Evolutionary conservation across 1,140 invertebrate species (phyloP), one percentile per base, ranked within the genome.

Genomic region (Tenebrio molitor): DNA sequence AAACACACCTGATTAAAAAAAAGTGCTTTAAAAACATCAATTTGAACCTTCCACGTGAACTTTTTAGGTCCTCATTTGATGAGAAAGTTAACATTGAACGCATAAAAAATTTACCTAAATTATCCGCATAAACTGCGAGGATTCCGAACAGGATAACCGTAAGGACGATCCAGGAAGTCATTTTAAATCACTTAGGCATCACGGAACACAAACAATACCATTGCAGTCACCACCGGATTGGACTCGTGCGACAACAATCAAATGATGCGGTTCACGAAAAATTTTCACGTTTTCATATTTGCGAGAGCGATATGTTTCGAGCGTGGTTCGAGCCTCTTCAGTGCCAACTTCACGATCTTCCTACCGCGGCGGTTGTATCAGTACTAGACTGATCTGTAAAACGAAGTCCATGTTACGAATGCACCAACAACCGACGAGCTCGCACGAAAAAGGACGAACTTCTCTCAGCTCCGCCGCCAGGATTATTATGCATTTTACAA

Each of bases 111-210:
- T 68, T 73, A 73, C 71, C 71, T 73, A 73, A 73, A 73, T 73
- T 73, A 68, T 73, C 71, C 36, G 71, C 71, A 68, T 67, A 39
- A 68, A 46, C 63, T 25, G 34, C 44, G 36, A 73, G 25, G 23
- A 46, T 46, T 50, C 69, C 64, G 29, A 25, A 39, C 29, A 73
- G 65, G 64, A 68, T 44, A 39, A 68, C 41, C 64, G 71, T 42
- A 41, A 73, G 71, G 64, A 73, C 46, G 71, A 68, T 73, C 71
- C 71, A 68, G 44, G 62, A 73, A 73, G 71, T 73, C 71, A 68
- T 73, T 68, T 46, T 73, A 39, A 65, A 53, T 62, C 71, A 73
- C 64, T 73, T 67, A 73, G 34, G 21, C 44, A 73, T 68, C 71
- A 73, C 71, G 41, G n/a, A 73, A 58, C 64, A 68, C 71, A 53